phyloP scores from a whole-genome alignment of 1,140 invertebrate species.

The Lepidurus arcticus region DNA sequence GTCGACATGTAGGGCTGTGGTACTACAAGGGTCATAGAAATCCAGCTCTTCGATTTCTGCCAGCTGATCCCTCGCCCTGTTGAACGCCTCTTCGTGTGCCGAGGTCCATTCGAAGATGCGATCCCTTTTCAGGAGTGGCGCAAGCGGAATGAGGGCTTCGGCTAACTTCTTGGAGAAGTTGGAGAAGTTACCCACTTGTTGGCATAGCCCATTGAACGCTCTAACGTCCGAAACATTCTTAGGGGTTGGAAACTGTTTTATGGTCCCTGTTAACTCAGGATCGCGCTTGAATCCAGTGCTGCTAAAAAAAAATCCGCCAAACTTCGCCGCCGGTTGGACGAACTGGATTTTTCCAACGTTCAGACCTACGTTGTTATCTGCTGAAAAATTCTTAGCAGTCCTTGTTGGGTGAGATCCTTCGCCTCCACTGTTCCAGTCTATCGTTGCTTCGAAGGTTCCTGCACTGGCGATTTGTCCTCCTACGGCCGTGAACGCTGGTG shows the following conservation, averaged over 20 bases:
- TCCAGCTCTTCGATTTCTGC: not conserved
- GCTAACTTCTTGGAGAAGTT: slow-evolving; percentile 16
- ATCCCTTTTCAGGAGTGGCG: not conserved
- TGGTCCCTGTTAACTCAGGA: slow-evolving; percentile 30
- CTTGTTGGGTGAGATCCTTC: not conserved
- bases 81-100: slow-evolving; percentile 24
- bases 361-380: slow-evolving; percentile 14
- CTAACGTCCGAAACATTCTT: slow-evolving; percentile 30
- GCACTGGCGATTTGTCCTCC: not conserved
- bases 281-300: slow-evolving; percentile 29
- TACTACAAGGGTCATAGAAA: not conserved
- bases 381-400: not conserved
- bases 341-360: slow-evolving; percentile 22
- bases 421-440: not conserved
- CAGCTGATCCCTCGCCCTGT: not conserved
- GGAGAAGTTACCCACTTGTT: slow-evolving; percentile 32
- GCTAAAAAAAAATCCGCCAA: slow-evolving; percentile 1
- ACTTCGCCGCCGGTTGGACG: not conserved
- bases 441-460: not conserved
- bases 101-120: slow-evolving; percentile 20
- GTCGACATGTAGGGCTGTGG: not conserved
- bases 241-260: slow-evolving; percentile 31
- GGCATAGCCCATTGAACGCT: slow-evolving; percentile 31
- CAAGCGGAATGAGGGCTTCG: not conserved
- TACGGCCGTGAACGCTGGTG: not conserved